phyloP scores from a whole-genome alignment of 2,797 vertebrate genomes.

The Apogon talboti region DNA sequence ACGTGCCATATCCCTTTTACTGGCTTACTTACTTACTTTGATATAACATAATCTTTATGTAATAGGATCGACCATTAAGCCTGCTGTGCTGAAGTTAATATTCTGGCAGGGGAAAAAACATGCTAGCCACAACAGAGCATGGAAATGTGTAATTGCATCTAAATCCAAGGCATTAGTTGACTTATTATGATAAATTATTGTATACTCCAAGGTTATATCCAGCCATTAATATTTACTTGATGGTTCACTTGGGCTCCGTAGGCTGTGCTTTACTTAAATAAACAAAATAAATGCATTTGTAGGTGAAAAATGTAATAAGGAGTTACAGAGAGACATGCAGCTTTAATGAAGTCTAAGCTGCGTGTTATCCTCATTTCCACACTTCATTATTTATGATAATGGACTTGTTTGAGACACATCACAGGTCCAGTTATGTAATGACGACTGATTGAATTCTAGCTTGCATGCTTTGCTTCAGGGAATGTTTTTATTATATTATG shows the following conservation, averaged over 20 bases:
- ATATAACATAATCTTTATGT: conserved; percentile 32
- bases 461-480: background rate
- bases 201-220: background rate
- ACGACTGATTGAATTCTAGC: background rate
- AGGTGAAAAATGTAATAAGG: background rate
- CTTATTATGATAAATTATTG: conserved; percentile 40
- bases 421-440: conserved; percentile 8
- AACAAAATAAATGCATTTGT: background rate
- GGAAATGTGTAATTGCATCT: conserved; percentile 34
- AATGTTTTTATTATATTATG: conserved; percentile 1
- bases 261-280: no score
- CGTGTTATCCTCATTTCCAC: conserved; percentile 2
- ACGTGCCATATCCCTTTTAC: background rate
- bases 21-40: conserved; percentile 13
- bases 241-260: conserved; percentile 18
- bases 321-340: background rate
- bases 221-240: conserved; percentile 21
- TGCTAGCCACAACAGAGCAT: conserved; percentile 26
- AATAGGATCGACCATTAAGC: conserved; percentile 31
- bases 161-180: conserved; percentile 40
- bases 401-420: background rate
- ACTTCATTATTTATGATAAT: conserved; percentile 13
- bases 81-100: conserved; percentile 23
- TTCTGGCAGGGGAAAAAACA: conserved; percentile 1
- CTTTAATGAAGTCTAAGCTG: background rate